phyloP scores from a whole-genome alignment of 92 coral and sea anemone genomes.

The Epizoanthus rinbou region DNA sequence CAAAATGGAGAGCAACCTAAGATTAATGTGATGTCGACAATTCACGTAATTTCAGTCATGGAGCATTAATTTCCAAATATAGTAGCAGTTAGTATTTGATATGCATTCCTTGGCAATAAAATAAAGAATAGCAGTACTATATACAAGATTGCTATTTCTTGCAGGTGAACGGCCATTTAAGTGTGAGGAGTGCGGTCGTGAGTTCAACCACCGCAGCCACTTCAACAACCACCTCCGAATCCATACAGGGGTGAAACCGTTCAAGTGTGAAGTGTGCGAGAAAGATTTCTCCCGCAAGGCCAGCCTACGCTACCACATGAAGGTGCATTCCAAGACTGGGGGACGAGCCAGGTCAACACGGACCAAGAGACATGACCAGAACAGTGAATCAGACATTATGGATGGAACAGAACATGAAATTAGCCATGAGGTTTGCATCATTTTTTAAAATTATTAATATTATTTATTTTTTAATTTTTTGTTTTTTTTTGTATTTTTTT shows the following conservation, averaged over 20 bases:
- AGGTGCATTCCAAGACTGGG: constrained; percentile 89
- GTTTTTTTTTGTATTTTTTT: no score
- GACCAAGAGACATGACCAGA: constrained; percentile 56
- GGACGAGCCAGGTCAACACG: constrained; percentile 65
- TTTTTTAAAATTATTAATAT: no score
- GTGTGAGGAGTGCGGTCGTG: constrained; percentile 94
- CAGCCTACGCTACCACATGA: constrained; percentile 98
- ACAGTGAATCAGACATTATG: constrained; percentile 70
- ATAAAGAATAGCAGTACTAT: no score
- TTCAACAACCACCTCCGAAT: constrained; percentile 98
- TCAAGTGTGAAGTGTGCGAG: constrained; percentile 95
- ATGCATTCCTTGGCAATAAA: no score
- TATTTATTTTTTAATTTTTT: no score
- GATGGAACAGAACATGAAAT: constrained; percentile 57
- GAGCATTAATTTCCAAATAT: no score
- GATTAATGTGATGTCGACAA: no score
- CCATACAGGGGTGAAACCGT: constrained; percentile 99
- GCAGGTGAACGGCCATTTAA: constrained; percentile 98
- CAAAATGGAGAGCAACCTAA: no score
- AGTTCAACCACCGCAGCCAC: constrained; percentile 98
- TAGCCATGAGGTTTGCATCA: constrained; percentile 28
- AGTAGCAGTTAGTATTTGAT: no score
- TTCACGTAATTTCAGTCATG: no score
- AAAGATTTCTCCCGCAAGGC: constrained; percentile 99
- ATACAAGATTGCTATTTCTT: background rate